Base-by-base conservation (phyloP, 2,113 vertebrate genomes). In the Trochalopteron elliotii region DNA sequence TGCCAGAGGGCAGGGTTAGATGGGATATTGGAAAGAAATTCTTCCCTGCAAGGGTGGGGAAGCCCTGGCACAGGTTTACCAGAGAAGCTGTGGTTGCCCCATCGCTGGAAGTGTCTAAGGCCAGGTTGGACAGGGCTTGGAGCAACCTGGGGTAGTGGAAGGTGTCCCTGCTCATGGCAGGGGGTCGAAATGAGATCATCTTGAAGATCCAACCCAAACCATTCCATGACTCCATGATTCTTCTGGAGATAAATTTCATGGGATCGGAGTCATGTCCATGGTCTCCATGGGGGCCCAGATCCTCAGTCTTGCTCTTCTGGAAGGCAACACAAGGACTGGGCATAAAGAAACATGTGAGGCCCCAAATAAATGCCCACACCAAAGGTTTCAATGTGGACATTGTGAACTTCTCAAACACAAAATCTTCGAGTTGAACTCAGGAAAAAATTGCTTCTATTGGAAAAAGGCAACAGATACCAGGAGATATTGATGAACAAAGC, bases 311-410 rank as follows among this genome's bases (percentile, higher is more conserved):
- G 25, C 2, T 25, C 25, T 75, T 75, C 37, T 42, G 25, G 47
- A 77, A 87, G n/a, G 5, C 31, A 72, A 12, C 40, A 50, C 14
- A 31, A 33, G 27, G 12, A 12, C 23, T 6, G 7, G 23, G 9
- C 27, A 42, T 8, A 15, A 30, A 30, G 12, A n/a, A 47, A 60
- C 0, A 0, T 0, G 1, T 33, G 44, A 47, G 55, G 7, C 1
- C 16, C 15, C 10, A 3, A 4, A 17, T 1, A 55, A 82, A 50
- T 4, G 1, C 1, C 5, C 8, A 17, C 3, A 42, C 33, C 10
- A 56, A 52, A 76, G 19, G 8, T 56, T 83, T 63, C 52, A 37
- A 33, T 7, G 3, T 8, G 21, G 21, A 6, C 7, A 30, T 13
- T 0, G 0, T 19, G 44, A 16, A 30, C 3, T 71, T 82, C 28